Percentiles rank a stretch among this genome's conserved stretches.
phyloP scores from a whole-genome alignment of 2,888 invertebrate species.

The Dromius quadrimaculatus region DNA sequence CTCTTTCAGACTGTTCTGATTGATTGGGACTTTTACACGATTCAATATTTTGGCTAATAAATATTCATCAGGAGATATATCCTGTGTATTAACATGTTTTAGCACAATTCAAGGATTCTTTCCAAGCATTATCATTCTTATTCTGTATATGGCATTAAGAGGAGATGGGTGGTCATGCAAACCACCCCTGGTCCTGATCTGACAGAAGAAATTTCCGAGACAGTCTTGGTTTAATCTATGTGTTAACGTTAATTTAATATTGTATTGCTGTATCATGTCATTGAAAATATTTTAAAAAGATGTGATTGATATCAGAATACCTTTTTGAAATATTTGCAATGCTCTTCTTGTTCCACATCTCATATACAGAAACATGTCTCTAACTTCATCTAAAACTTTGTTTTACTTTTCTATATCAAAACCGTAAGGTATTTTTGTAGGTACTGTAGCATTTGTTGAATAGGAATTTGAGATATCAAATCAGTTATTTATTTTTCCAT shows the following conservation, averaged over 20 bases:
- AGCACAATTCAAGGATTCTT: constrained; percentile 51
- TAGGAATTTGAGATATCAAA: constrained; percentile 58
- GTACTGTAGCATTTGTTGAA: constrained; percentile 38
- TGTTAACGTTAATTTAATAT: constrained; percentile 8
- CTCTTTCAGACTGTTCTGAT: not conserved
- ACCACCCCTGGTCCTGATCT: constrained; percentile 54
- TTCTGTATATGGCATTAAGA: constrained; percentile 54
- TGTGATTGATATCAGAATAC: constrained; percentile 43
- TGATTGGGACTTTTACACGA: constrained; percentile 33
- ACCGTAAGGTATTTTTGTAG: constrained; percentile 55
- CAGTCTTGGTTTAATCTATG: constrained; percentile 50
- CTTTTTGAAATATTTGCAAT: constrained; percentile 52
- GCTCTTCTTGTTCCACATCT: no score
- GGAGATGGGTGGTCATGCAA: constrained; percentile 56
- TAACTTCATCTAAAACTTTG: constrained; percentile 44
- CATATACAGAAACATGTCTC: no score
- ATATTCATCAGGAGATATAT: constrained; percentile 47
- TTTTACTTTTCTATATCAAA: constrained; percentile 52
- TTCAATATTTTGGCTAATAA: constrained; percentile 43
- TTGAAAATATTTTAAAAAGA: no score
- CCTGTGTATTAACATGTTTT: constrained; percentile 39
- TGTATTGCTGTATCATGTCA: constrained; percentile 1
- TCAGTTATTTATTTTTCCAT: constrained; percentile 57
- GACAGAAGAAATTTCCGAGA: constrained; percentile 54
- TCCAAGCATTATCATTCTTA: constrained; percentile 56